A percentile compares a stretch with the other conserved stretches of the same genome.
These are phyloP conservation scores for Bradypodion ventrale DNA, from an alignment of 2,797 vertebrate species.

Conservation along the genomic window DNA sequence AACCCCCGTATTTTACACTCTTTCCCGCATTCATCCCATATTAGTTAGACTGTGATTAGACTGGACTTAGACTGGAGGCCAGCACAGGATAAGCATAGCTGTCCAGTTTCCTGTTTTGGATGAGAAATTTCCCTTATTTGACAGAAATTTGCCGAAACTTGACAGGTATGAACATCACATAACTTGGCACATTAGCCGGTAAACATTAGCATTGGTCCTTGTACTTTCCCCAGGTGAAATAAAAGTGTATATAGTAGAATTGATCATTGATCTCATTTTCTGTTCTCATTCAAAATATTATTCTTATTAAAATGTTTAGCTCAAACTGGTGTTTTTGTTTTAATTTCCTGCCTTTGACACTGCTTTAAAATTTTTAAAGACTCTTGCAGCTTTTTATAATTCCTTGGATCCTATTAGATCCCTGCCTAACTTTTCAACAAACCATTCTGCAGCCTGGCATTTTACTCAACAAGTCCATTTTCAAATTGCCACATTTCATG, in stretches of 20 bases:
- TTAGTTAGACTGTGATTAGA: too few relatives aligned
- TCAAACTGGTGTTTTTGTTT: slow-evolving; percentile 12
- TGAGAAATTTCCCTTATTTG: too few relatives aligned
- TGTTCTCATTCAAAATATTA: neutral
- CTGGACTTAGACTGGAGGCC: too few relatives aligned
- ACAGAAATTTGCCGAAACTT: too few relatives aligned
- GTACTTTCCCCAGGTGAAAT: neutral
- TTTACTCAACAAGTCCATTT: slow-evolving; percentile 45
- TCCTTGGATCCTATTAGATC: slow-evolving; percentile 21
- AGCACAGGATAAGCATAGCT: too few relatives aligned
- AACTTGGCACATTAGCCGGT: neutral
- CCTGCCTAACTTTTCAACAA: neutral
- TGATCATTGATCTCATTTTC: neutral
- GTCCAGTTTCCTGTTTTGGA: too few relatives aligned
- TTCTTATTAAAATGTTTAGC: neutral
- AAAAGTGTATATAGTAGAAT: neutral
- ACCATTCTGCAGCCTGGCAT: slow-evolving; percentile 7
- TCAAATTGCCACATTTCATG: slow-evolving; percentile 31
- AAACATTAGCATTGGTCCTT: neutral
- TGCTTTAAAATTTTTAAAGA: slow-evolving; percentile 30
- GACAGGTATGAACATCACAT: neutral
- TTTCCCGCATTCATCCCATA: too few relatives aligned
- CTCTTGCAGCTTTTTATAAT: slow-evolving; percentile 31
- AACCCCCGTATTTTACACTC: too few relatives aligned
- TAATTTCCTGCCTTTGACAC: neutral